Conservation (phyloP, 1,140 invertebrate species). For the Homarus americanus region DNA sequence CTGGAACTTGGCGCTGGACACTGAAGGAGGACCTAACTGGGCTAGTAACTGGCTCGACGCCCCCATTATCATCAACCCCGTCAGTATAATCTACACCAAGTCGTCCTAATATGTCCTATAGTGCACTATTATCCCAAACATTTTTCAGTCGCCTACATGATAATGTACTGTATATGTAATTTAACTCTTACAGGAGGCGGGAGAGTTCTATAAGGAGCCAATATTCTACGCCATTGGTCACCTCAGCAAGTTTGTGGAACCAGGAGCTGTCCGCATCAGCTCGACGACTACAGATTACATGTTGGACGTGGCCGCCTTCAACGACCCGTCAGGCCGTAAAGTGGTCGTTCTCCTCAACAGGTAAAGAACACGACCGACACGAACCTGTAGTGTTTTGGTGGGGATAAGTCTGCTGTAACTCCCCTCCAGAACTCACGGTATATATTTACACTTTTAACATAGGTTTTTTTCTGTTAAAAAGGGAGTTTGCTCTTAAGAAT, state of each 20-base stretch:
- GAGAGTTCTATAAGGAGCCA: slow-evolving; percentile 62
- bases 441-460: too few species aligned
- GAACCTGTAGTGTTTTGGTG: too few species aligned
- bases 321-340: slow-evolving; percentile 89
- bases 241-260: slow-evolving; percentile 51
- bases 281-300: not conserved
- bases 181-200: slow-evolving; percentile 3
- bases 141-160: too few species aligned
- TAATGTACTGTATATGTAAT: too few species aligned
- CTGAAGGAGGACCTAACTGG: slow-evolving; percentile 82
- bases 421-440: too few species aligned
- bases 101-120: too few species aligned
- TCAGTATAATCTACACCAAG: not conserved
- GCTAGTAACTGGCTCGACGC: slow-evolving; percentile 15
- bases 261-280: slow-evolving; percentile 2
- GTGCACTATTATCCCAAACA: too few species aligned
- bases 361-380: not conserved
- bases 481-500: too few species aligned
- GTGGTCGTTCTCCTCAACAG: slow-evolving; percentile 77
- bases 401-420: too few species aligned
- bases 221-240: slow-evolving; percentile 61
- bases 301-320: slow-evolving; percentile 84
- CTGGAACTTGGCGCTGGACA: slow-evolving; percentile 91
- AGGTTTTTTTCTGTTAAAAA: too few species aligned
- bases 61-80: slow-evolving; percentile 26